Percentiles rank a stretch among this genome's conserved stretches.
Conservation (phyloP, 2,888 invertebrate species). For the Buathra laborator region DNA sequence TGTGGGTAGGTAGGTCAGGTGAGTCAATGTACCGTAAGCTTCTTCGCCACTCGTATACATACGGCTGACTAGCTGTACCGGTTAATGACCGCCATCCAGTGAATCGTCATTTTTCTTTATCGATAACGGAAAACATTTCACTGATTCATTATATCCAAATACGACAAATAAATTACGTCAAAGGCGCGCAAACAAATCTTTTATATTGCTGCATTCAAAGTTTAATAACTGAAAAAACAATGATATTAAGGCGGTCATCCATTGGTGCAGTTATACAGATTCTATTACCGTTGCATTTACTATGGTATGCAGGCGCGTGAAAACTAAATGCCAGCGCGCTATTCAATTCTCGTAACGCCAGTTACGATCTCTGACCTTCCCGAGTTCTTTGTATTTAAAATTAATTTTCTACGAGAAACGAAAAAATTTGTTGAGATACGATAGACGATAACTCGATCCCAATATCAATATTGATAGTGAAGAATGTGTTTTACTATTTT, state of each 20-base stretch:
- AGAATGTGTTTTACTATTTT: neutral
- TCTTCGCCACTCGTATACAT: conserved; percentile 49
- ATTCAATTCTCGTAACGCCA: neutral
- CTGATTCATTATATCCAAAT: neutral
- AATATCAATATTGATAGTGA: neutral
- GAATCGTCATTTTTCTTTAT: conserved; percentile 11
- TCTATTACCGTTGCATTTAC: conserved; percentile 6
- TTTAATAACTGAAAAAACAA: neutral
- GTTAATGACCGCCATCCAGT: conserved; percentile 16
- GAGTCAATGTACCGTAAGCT: conserved; percentile 73
- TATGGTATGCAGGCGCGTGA: conserved; percentile 10
- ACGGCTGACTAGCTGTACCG: conserved; percentile 3
- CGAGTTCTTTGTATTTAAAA: neutral
- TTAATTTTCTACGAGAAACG: neutral
- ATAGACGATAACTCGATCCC: neutral
- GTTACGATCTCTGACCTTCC: neutral
- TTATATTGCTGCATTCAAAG: neutral
- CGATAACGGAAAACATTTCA: neutral
- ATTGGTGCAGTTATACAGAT: neutral
- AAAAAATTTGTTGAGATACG: neutral
- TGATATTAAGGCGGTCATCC: neutral
- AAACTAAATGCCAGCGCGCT: conserved; percentile 8
- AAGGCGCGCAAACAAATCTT: neutral
- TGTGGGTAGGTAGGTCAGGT: conserved; percentile 83
- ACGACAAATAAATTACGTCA: neutral